Base-by-base conservation (phyloP, 2,888 invertebrate species). In the Metopia argyrocephala region DNA sequence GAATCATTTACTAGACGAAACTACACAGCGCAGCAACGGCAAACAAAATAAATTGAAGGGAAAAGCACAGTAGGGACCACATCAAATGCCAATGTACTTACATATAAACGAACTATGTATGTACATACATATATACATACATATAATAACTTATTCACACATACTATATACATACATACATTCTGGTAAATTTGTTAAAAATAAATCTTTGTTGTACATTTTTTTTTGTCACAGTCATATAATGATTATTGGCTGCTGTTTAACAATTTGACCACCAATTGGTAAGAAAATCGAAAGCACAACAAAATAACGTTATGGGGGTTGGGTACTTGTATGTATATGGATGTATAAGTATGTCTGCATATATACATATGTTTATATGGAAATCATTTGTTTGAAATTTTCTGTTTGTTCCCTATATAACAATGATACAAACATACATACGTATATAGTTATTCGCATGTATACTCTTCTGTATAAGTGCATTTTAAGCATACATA, bases 271-370 rank as follows among this genome's bases (percentile, higher is more conserved):
- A 64, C 56, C 56, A 70, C 1, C 57, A 27, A 61, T 59, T 76
- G 65, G 50, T 70, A 70, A 50, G 46, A 70, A 76, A 76, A 70
- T 27, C 45, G 20, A 71, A 65, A 65, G 20, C 48, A 57, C 15
- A 69, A 57, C 6, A 46, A 65, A 23, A 45, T 61, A 50, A 31
- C 52, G 7, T 62, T 54, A 23, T 50, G 61, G 70, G 70, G 61
- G 70, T 18, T 69, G 59, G 27, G 27, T 27, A 7, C 5, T 1
- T 2, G 28, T 21, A 54, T 23, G 31, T 21, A 20, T 15, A 28
- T 12, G 50, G 7, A n/a, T 52, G 52, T 52, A 12, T 28, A 1
- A 6, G 18, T 12, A 9, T 12, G 9, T 38, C 15, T 38, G 9
- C 38, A 38, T 38, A 38, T 38, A 12, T 15, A 38, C 2, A 38